Conservation (phyloP, 1,140 invertebrate species). For the Cylas formicarius region DNA sequence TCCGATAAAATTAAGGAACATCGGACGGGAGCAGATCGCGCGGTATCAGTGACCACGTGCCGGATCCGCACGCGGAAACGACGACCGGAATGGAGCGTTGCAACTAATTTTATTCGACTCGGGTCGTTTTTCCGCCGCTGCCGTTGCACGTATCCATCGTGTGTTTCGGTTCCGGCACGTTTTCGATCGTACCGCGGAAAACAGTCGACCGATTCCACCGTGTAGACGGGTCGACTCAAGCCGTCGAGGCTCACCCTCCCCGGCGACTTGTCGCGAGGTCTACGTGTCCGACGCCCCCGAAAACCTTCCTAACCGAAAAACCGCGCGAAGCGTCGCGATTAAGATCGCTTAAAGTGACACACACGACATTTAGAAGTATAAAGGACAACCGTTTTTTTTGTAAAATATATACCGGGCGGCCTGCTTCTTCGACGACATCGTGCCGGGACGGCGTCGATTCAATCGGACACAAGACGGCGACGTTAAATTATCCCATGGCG, state of each 20-base stretch:
- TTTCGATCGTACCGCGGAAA: no score
- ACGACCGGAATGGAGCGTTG: conserved; percentile 10
- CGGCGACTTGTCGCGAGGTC: neutral
- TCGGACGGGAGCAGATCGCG: conserved; percentile 25
- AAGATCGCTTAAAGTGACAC: conserved; percentile 30
- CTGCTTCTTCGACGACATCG: conserved; percentile 27
- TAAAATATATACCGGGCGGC: conserved; percentile 27
- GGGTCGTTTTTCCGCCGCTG: no score
- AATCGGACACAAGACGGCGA: conserved; percentile 7
- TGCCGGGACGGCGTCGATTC: conserved; percentile 21
- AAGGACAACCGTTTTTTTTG: conserved; percentile 37
- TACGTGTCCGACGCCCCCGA: conserved; percentile 17
- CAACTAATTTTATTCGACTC: conserved; percentile 12
- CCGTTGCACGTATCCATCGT: no score
- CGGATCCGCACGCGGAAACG: conserved; percentile 8
- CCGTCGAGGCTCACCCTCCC: conserved; percentile 2
- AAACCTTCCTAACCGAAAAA: conserved; percentile 19
- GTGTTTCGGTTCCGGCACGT: no score
- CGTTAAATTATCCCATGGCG: conserved; percentile 10
- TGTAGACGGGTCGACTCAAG: conserved; percentile 3
- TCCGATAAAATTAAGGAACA: conserved; percentile 29
- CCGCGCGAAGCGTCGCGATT: conserved; percentile 12
- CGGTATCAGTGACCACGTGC: conserved; percentile 15
- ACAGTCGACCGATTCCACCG: no score
- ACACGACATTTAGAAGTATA: conserved; percentile 41